Conservation (phyloP, 2,888 invertebrate species). For the Pyrrhia umbra region DNA sequence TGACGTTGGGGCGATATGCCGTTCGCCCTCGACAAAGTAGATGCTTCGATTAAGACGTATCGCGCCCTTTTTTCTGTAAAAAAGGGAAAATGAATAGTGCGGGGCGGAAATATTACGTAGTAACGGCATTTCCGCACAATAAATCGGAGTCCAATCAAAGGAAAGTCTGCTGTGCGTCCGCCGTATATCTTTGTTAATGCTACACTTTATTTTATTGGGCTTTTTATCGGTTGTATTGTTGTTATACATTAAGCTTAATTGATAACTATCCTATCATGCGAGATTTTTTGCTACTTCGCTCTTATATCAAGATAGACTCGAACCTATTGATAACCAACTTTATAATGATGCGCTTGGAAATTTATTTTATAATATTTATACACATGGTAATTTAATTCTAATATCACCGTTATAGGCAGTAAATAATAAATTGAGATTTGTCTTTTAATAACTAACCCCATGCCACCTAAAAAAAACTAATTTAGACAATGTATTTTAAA, state of each 20-base stretch:
- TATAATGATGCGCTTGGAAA: not conserved
- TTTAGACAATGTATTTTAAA: slow-evolving; percentile 37
- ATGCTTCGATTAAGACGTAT: slow-evolving; percentile 87
- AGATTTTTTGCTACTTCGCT: slow-evolving; percentile 33
- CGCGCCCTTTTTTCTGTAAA: slow-evolving; percentile 89
- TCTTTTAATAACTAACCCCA: not conserved
- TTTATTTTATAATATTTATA: not conserved
- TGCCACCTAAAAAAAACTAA: slow-evolving; percentile 6
- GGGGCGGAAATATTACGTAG: slow-evolving; percentile 90
- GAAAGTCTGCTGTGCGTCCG: slow-evolving; percentile 78
- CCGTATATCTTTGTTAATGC: slow-evolving; percentile 89
- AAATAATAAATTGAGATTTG: not conserved
- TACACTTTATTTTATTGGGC: slow-evolving; percentile 88
- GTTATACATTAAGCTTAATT: slow-evolving; percentile 82
- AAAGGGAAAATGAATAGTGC: slow-evolving; percentile 89
- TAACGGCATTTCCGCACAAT: slow-evolving; percentile 90
- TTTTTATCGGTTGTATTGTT: slow-evolving; percentile 86
- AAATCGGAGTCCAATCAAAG: slow-evolving; percentile 90
- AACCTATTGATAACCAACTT: not conserved
- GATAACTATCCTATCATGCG: slow-evolving; percentile 62
- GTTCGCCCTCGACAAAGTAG: slow-evolving; percentile 68
- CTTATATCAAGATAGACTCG: slow-evolving; percentile 5
- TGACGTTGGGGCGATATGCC: slow-evolving; percentile 34
- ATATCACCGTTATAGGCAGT: not conserved
- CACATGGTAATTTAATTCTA: no score